A percentile compares a stretch with the other conserved stretches of the same genome.
Conservation (phyloP, 64 coral and sea anemone genomes). For the Montipora capricornis region DNA sequence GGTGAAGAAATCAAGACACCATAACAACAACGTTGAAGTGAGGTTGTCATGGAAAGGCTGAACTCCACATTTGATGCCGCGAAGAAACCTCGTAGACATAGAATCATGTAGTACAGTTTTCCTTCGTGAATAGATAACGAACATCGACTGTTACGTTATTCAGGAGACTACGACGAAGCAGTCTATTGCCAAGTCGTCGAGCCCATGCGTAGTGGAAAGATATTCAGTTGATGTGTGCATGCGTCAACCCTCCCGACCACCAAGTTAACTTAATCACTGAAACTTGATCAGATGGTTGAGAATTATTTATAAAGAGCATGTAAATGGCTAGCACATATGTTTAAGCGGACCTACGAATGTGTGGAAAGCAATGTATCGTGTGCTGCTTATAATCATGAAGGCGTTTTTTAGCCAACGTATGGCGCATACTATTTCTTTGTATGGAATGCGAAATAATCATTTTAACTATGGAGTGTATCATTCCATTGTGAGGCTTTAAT, state of each 20-base stretch:
- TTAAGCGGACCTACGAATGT: background rate
- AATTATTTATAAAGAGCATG: conserved; percentile 18
- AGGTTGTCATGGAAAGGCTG: too few species aligned
- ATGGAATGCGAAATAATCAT: background rate
- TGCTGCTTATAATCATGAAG: background rate
- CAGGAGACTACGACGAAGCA: background rate
- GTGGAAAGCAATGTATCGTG: background rate
- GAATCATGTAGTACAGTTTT: too few species aligned
- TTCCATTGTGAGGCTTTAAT: background rate
- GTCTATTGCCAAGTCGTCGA: background rate
- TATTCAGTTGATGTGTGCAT: background rate
- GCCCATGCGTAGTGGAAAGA: background rate
- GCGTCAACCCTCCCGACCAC: background rate
- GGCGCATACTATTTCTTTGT: background rate
- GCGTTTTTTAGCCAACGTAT: background rate
- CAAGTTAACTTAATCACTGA: too few species aligned
- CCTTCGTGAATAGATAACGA: too few species aligned
- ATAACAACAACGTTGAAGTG: too few species aligned
- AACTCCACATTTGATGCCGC: too few species aligned
- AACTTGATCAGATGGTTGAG: background rate
- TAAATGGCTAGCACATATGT: background rate
- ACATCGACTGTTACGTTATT: background rate
- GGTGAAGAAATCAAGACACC: background rate
- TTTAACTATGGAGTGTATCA: conserved; percentile 36
- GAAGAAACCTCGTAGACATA: too few species aligned